These are phyloP conservation scores for Tupaia chinensis DNA, from an alignment of 2,113 vertebrate species.

Conservation along the genomic window DNA sequence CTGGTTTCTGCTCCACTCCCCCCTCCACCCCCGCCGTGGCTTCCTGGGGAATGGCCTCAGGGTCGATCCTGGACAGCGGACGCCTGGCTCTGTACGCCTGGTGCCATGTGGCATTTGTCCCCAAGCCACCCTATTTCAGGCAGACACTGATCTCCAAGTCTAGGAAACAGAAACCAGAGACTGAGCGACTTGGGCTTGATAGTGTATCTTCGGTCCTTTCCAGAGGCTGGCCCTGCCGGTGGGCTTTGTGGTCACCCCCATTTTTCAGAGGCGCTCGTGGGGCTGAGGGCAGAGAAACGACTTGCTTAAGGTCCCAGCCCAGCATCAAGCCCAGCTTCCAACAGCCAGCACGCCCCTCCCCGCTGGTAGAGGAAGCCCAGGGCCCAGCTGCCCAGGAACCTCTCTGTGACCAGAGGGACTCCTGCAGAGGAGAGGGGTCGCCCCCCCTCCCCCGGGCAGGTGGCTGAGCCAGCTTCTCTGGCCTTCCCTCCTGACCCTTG, in stretches of 20 bases:
- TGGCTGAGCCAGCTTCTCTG: not conserved
- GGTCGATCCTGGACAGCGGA: rapidly evolving
- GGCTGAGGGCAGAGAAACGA: not conserved
- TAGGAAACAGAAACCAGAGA: not conserved
- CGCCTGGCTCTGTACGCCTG: too few relatives aligned
- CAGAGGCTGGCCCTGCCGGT: rapidly evolving
- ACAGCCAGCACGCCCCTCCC: not conserved
- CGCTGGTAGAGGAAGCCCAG: not conserved
- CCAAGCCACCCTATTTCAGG: not conserved
- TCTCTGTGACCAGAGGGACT: not conserved
- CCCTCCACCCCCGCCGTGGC: not conserved
- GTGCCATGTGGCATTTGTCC: not conserved
- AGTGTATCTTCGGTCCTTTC: rapidly evolving
- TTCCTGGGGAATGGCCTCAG: not conserved
- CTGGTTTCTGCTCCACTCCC: not conserved
- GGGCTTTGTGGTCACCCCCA: rapidly evolving
- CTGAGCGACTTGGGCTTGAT: not conserved
- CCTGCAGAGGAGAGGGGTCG: not conserved
- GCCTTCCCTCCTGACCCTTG: not conserved
- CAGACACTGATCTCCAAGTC: not conserved
- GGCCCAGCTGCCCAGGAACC: too few relatives aligned
- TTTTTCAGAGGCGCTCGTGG: not conserved
- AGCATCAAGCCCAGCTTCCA: not conserved
- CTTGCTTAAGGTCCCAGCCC: not conserved
- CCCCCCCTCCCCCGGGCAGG: rapidly evolving